phyloP scores from a whole-genome alignment of 2,797 vertebrate genomes.

The Sebastes nivosus region DNA sequence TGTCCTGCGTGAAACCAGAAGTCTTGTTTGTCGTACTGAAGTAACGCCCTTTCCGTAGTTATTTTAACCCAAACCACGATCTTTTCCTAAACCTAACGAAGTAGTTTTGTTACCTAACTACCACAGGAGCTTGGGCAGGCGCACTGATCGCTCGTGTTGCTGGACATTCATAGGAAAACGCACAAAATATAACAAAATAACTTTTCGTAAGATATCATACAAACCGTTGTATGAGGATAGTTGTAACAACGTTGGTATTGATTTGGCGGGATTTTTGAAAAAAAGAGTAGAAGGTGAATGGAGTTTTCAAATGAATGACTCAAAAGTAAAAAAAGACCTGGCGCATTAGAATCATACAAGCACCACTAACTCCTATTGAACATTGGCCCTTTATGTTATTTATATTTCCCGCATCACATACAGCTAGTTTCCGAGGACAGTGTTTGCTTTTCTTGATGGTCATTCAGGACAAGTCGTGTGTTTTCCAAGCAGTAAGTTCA shows the following conservation, averaged over 20 bases:
- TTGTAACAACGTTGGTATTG: not conserved
- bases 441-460: not conserved
- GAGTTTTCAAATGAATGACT: not conserved
- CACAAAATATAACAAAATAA: too few species aligned
- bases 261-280: not conserved
- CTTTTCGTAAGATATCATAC: not conserved
- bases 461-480: not conserved
- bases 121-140: too few species aligned
- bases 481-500: constrained; percentile 26
- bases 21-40: too few species aligned
- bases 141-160: too few species aligned
- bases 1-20: too few species aligned
- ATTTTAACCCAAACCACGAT: too few species aligned
- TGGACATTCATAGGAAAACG: too few species aligned
- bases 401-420: not conserved
- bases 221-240: not conserved
- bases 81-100: too few species aligned
- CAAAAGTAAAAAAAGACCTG: not conserved
- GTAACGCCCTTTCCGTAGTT: too few species aligned
- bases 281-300: not conserved
- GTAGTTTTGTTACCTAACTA: too few species aligned
- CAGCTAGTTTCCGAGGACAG: constrained; percentile 14
- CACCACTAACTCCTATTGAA: not conserved
- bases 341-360: not conserved
- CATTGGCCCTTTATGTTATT: not conserved